Percentiles rank a stretch among this genome's conserved stretches.
Evolutionary conservation across 2,888 invertebrate genomes (phyloP).

Genomic region (Drosophila bunnanda): DNA sequence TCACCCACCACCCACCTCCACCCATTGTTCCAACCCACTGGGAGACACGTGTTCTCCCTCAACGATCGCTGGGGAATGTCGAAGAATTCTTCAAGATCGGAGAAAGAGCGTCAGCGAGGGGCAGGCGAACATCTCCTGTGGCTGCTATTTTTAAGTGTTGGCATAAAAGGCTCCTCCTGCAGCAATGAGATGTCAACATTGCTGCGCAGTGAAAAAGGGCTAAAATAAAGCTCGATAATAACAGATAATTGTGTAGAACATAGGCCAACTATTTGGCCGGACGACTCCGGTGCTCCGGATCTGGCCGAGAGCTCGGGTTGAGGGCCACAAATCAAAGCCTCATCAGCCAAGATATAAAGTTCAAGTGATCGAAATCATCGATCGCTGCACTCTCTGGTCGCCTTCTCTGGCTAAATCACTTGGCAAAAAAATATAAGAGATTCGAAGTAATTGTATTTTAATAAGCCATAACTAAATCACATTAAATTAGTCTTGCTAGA

Average conservation of each 20-base stretch:
- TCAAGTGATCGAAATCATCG: constrained; percentile 74
- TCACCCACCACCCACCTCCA: constrained; percentile 3
- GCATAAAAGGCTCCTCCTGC: constrained; percentile 62
- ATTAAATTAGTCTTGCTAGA: too few species aligned
- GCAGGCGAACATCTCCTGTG: constrained; percentile 54
- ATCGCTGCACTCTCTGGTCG: constrained; percentile 34
- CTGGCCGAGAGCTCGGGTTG: constrained; percentile 32
- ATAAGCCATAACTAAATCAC: too few species aligned
- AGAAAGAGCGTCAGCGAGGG: constrained; percentile 7
- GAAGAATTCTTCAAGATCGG: constrained; percentile 26
- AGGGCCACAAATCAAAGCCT: constrained; percentile 75
- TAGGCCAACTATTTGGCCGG: constrained; percentile 76
- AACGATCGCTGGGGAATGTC: constrained; percentile 42
- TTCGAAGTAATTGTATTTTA: not conserved
- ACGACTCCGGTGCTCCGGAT: constrained; percentile 26
- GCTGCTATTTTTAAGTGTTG: constrained; percentile 77
- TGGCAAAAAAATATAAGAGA: not conserved
- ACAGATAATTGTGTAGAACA: constrained; percentile 84
- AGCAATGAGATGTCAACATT: constrained; percentile 74
- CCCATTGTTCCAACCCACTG: constrained; percentile 4
- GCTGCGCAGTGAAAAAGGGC: constrained; percentile 42
- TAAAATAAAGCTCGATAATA: constrained; percentile 74
- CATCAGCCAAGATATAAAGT: constrained; percentile 75
- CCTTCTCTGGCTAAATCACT: constrained; percentile 23
- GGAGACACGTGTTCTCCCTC: constrained; percentile 74